phyloP scores from a whole-genome alignment of 2,888 invertebrate species.

The Chorisops tibialis region DNA sequence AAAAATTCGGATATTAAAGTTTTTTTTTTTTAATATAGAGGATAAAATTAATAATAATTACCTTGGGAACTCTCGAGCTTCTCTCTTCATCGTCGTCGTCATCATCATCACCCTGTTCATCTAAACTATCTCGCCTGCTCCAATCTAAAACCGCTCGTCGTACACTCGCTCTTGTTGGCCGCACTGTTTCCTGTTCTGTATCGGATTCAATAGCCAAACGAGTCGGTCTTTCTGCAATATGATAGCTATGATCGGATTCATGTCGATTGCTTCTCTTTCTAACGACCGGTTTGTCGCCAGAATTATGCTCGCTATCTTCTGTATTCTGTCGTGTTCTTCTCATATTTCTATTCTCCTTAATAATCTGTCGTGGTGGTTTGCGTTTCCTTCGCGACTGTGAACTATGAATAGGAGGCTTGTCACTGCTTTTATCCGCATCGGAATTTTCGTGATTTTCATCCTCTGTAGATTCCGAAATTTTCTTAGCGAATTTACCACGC shows the following conservation, averaged over 20 bases:
- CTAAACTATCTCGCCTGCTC: conserved; percentile 45
- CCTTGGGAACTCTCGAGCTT: neutral
- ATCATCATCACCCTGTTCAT: conserved; percentile 44
- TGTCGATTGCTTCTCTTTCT: conserved; percentile 38
- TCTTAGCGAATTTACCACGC: conserved; percentile 17
- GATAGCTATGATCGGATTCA: conserved; percentile 51
- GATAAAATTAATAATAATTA: conserved; percentile 10
- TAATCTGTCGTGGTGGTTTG: neutral
- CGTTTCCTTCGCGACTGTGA: neutral
- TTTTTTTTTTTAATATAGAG: too few relatives aligned
- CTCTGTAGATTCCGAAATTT: conserved; percentile 25
- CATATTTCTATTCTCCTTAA: neutral
- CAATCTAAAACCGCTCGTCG: conserved; percentile 47
- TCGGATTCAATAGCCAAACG: conserved; percentile 46
- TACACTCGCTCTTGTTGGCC: conserved; percentile 47
- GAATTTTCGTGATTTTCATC: conserved; percentile 35
- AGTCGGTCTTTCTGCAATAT: conserved; percentile 44
- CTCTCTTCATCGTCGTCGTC: conserved; percentile 36
- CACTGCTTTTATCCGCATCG: neutral
- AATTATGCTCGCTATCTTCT: conserved; percentile 38
- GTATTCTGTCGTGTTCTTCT: conserved; percentile 31
- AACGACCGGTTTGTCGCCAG: conserved; percentile 31
- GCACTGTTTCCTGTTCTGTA: conserved; percentile 39
- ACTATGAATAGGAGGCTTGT: neutral
- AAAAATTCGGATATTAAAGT: too few relatives aligned